Evolutionary conservation across 2,888 invertebrate species (phyloP).

Genomic region (Conomelus anceps): DNA sequence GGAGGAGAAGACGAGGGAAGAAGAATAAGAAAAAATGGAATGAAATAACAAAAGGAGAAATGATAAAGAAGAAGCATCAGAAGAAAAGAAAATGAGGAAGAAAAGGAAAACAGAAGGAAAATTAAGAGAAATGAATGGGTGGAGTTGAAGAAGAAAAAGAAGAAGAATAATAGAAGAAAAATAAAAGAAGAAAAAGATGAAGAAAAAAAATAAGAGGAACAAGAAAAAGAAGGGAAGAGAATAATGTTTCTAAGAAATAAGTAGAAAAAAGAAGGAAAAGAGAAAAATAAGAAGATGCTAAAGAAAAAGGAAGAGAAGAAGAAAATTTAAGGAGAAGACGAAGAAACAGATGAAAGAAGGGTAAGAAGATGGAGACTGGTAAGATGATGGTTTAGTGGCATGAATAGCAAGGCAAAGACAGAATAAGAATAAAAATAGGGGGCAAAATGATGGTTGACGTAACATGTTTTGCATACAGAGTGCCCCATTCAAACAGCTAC

Average conservation of each 20-base stretch:
- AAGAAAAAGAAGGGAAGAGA: background rate
- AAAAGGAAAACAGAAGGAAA: too few species aligned
- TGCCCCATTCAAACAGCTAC: conserved; percentile 1
- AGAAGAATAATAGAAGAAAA: background rate
- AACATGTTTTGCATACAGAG: conserved; percentile 13
- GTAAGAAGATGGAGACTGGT: background rate
- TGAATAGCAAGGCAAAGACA: background rate
- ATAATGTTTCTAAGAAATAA: too few species aligned
- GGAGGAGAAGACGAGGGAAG: too few species aligned
- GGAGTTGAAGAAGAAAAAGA: background rate
- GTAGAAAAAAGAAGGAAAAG: background rate
- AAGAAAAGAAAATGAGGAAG: background rate
- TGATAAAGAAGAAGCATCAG: too few species aligned
- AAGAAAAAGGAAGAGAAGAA: too few species aligned
- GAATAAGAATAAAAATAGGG: background rate
- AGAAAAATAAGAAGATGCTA: background rate
- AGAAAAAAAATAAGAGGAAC: too few species aligned
- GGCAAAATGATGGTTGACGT: background rate
- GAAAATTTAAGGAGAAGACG: background rate
- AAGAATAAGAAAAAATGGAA: too few species aligned
- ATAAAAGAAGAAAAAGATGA: background rate
- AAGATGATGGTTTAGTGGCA: background rate
- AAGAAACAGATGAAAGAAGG: background rate
- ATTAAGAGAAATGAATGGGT: background rate
- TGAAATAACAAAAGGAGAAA: too few species aligned